Base-by-base conservation (phyloP, 2,888 invertebrate species). In the Drosophila ezoana region DNA sequence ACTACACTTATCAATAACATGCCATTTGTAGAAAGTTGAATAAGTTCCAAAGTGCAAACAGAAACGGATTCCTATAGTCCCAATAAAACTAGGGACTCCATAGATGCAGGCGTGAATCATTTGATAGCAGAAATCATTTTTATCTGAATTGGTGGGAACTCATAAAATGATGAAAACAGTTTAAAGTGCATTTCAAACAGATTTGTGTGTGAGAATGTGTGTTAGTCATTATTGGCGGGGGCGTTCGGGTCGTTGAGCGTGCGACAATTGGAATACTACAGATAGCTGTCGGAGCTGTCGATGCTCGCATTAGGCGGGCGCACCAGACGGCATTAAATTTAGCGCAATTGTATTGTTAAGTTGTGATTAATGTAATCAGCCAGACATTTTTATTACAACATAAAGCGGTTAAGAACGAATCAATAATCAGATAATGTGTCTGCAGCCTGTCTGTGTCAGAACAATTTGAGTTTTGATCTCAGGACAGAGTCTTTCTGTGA, bases 1-100 rank as follows among this genome's bases (percentile, higher is more conserved):
- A 71, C 74, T 51, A 49, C 14, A 48, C 71, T 83, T 83, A 83
- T 83, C 85, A 77, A 49, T 47, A 78, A 72, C 85, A 87, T 72
- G 85, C 77, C 64, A 85, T 70, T 59, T 49, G 35, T 41, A 52
- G 45, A 53, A 45, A 37, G 58, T 63, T 66, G 47, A 65, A 57
- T 70, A 57, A 62, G 68, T 52, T 83, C 82, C 83, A 83, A 87
- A 87, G 83, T 81, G 18, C 87, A 63, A 51, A 45, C 57, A 28
- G 40, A 44, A 41, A 48, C 45, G 33, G 43, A 59, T 60, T 72
- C 48, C 44, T 51, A 48, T 56, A 45, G 20, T 37, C 37, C 49
- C 28, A 28, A 48, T 62, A 45, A 44, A 72, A 67, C 51, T 71
- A 76, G 82, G 79, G 61, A 81, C 76, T 78, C 71, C 81, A 65